Percentiles rank a stretch among this genome's conserved stretches.
phyloP scores from a whole-genome alignment of 2,797 vertebrate species.

The Xenops minutus region DNA sequence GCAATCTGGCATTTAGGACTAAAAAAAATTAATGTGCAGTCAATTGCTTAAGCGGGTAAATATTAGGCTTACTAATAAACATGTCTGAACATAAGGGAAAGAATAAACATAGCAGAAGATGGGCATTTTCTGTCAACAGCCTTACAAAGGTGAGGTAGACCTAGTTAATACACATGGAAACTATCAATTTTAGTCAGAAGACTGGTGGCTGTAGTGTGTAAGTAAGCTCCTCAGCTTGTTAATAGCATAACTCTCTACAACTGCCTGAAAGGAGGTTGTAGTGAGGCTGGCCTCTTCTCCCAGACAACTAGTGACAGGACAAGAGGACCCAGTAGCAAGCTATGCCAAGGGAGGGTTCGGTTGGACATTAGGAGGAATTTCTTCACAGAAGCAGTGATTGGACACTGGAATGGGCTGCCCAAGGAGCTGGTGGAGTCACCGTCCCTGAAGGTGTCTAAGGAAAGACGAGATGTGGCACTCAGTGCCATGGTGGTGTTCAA shows the following conservation, averaged over 20 bases:
- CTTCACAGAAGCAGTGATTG: background rate
- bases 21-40: background rate
- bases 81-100: background rate
- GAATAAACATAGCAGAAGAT: background rate
- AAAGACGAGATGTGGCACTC: background rate
- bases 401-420: background rate
- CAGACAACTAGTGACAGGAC: background rate
- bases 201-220: accelerated
- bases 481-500: too few species aligned
- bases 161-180: background rate
- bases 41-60: background rate
- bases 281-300: background rate
- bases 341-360: background rate
- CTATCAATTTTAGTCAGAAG: background rate
- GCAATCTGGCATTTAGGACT: background rate
- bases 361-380: background rate
- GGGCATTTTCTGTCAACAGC: background rate
- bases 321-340: background rate
- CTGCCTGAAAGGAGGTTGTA: background rate
- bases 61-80: background rate
- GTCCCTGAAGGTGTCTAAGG: background rate
- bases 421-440: background rate
- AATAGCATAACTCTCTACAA: background rate
- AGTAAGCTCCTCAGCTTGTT: background rate
- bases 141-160: background rate